Conservation (phyloP, 2,797 vertebrate genomes). For the Sebastes itinus region DNA sequence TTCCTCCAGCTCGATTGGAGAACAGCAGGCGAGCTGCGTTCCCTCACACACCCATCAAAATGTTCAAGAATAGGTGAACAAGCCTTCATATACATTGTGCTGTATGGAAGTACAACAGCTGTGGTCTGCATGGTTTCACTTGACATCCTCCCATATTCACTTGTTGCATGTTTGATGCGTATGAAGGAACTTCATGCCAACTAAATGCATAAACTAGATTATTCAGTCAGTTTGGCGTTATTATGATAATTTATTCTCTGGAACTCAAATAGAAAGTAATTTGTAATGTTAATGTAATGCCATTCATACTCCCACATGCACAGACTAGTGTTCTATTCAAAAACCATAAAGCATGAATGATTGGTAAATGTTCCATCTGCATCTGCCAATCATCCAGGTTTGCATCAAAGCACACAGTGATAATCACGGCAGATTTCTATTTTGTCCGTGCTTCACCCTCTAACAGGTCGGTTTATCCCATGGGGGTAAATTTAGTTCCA, state of each 20-base stretch:
- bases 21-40: conserved; percentile 68
- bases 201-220: background rate
- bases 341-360: background rate
- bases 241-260: background rate
- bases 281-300: background rate
- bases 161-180: background rate
- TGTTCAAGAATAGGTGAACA: conserved; percentile 23
- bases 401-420: background rate
- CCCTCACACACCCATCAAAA: conserved; percentile 49
- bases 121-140: conserved; percentile 31
- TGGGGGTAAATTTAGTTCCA: background rate
- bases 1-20: conserved; percentile 49
- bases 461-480: background rate
- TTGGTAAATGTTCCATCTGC: background rate
- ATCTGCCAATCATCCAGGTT: background rate
- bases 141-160: background rate
- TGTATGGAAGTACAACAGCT: conserved; percentile 36
- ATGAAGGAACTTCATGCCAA: background rate
- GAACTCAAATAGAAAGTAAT: background rate
- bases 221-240: background rate
- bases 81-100: conserved; percentile 50
- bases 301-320: background rate
- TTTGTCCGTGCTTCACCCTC: background rate
- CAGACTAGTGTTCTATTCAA: background rate
- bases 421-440: background rate